Evolutionary conservation across 2,888 invertebrate genomes (phyloP).

Genomic region (Torymus aiolomorphi): DNA sequence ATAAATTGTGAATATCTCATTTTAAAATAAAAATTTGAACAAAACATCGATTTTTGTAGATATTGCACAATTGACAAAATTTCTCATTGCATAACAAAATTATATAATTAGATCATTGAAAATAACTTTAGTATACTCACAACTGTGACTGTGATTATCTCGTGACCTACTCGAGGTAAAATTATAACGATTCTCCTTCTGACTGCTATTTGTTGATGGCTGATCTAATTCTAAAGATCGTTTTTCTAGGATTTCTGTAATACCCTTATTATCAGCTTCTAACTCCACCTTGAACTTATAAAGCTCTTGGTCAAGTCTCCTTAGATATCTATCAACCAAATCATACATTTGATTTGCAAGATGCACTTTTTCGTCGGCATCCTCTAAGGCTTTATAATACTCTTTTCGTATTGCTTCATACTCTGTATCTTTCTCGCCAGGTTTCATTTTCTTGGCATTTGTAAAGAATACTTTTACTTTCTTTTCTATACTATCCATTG

Average conservation of each 20-base stretch:
- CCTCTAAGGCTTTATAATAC: constrained; percentile 93
- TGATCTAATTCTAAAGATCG: constrained; percentile 92
- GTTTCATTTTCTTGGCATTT: constrained; percentile 87
- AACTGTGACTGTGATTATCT: constrained; percentile 72
- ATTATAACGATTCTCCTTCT: constrained; percentile 88
- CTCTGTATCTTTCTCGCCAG: constrained; percentile 86
- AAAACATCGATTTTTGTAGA: no score
- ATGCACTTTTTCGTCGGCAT: constrained; percentile 97
- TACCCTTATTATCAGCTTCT: constrained; percentile 98
- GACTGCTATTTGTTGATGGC: constrained; percentile 81
- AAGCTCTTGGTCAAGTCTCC: constrained; percentile 91
- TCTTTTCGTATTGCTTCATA: constrained; percentile 90
- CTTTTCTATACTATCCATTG: constrained; percentile 94
- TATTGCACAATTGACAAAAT: no score
- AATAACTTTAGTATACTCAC: constrained; percentile 63
- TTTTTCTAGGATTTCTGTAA: constrained; percentile 96
- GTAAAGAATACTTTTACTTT: constrained; percentile 91
- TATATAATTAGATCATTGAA: neutral
- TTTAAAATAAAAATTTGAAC: no score
- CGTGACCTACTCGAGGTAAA: constrained; percentile 74
- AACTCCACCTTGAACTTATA: constrained; percentile 99
- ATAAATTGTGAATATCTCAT: no score
- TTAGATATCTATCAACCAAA: constrained; percentile 93
- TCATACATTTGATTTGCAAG: constrained; percentile 96
- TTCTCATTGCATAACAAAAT: neutral